Conservation (phyloP, 2,797 vertebrate species). For the Ataeniobius toweri region DNA sequence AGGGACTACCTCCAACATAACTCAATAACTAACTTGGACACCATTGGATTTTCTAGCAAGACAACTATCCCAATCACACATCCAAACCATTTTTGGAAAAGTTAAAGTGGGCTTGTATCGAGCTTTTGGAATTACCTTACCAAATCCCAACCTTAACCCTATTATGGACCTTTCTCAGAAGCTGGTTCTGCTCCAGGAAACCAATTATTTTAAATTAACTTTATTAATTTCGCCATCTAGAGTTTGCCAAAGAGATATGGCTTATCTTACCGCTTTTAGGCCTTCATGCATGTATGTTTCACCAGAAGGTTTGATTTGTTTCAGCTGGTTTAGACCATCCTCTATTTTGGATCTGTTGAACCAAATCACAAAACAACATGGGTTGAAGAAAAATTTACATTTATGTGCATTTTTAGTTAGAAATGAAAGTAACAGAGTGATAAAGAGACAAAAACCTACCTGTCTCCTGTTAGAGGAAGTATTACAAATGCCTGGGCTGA, state of each 20-base stretch:
- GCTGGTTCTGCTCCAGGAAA: neutral
- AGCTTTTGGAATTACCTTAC: neutral
- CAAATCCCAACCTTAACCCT: neutral
- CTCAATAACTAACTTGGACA: neutral
- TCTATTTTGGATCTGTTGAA: conserved; percentile 78
- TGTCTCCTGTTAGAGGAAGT: conserved; percentile 84
- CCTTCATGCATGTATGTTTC: conserved; percentile 97
- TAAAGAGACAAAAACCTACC: conserved; percentile 70
- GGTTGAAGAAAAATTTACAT: conserved; percentile 4
- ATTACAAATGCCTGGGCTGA: conserved; percentile 85
- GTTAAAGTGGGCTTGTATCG: neutral
- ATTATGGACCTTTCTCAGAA: neutral
- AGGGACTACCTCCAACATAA: neutral
- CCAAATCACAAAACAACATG: conserved; percentile 2
- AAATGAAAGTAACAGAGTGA: neutral
- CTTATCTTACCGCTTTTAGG: conserved; percentile 82
- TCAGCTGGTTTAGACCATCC: conserved; percentile 85
- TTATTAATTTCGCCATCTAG: neutral
- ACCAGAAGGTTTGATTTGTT: conserved; percentile 84
- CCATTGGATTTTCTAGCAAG: neutral
- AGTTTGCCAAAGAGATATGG: neutral
- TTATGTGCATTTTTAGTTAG: neutral
- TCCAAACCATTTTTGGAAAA: neutral
- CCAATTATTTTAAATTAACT: neutral
- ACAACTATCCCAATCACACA: neutral